These are phyloP conservation scores for Platichthys stellatus DNA, from an alignment of 2,113 vertebrate genomes.

Conservation along the genomic window DNA sequence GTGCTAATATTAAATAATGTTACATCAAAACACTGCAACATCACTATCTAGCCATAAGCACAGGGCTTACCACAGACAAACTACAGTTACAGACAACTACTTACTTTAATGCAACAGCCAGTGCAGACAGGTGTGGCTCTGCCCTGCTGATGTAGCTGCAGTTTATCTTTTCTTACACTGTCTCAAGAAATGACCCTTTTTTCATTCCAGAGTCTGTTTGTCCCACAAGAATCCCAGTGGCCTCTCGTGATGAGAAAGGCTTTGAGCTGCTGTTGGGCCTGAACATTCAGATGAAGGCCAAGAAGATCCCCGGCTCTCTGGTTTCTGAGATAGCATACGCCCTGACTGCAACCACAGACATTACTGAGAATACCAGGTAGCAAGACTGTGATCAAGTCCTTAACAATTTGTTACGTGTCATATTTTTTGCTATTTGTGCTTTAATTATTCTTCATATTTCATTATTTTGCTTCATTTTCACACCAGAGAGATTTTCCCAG, in stretches of 20 bases:
- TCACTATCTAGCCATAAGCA: no score
- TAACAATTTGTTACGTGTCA: not conserved
- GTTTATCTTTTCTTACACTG: not conserved
- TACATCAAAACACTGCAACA: no score
- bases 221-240: conserved; percentile 85
- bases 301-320: conserved; percentile 80
- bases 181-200: not conserved
- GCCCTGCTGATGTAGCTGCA: no score
- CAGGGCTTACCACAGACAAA: no score
- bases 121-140: no score
- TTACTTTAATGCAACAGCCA: no score
- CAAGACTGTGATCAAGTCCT: not conserved
- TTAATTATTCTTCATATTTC: not conserved
- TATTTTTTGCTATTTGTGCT: not conserved
- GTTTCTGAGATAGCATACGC: conserved; percentile 76
- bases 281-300: conserved; percentile 80
- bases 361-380: conserved; percentile 84
- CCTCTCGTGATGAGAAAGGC: conserved; percentile 85
- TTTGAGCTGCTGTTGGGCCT: conserved; percentile 85
- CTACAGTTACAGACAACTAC: no score
- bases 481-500: conserved; percentile 84
- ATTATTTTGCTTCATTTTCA: not conserved
- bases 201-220: conserved; percentile 82
- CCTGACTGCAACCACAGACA: conserved; percentile 71
- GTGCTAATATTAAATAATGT: no score